Percentiles rank a stretch among this genome's conserved stretches.
Conservation (phyloP, 1,140 invertebrate genomes). For the Octopus sinensis region DNA sequence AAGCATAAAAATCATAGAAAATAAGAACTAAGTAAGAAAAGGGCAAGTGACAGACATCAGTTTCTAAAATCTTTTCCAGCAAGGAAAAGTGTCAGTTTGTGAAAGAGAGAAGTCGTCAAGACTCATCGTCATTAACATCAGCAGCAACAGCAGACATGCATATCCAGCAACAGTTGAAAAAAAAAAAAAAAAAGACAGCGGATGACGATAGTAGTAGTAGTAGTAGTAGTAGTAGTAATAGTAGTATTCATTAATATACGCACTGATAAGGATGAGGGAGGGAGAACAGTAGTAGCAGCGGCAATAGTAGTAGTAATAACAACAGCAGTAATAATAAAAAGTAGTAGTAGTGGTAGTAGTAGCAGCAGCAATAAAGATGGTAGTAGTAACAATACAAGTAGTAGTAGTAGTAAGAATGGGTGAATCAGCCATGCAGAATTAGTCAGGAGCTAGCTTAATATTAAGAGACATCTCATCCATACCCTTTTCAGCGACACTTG, state of each 20-base stretch:
- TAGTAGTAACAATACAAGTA: neutral
- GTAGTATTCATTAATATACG: neutral
- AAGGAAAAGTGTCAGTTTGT: no score
- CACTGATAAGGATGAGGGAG: neutral
- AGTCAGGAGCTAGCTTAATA: neutral
- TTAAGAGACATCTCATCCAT: constrained; percentile 59
- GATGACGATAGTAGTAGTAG: no score
- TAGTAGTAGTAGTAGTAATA: no score
- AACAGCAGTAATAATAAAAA: neutral
- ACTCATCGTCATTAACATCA: no score
- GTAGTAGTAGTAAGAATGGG: neutral
- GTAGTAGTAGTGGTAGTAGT: neutral
- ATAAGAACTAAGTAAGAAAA: no score
- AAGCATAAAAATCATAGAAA: no score
- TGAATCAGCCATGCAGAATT: neutral
- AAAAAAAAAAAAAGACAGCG: no score
- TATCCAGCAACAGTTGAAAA: no score
- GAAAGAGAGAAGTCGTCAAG: no score
- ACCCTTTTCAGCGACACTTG: constrained; percentile 94
- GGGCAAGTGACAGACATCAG: no score
- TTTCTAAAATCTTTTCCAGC: no score
- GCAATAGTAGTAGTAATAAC: neutral
- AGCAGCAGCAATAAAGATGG: neutral
- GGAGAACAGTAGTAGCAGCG: neutral
- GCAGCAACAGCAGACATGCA: no score